Conservation (phyloP, 2,113 vertebrate species). For the Patagioenas fasciata region DNA sequence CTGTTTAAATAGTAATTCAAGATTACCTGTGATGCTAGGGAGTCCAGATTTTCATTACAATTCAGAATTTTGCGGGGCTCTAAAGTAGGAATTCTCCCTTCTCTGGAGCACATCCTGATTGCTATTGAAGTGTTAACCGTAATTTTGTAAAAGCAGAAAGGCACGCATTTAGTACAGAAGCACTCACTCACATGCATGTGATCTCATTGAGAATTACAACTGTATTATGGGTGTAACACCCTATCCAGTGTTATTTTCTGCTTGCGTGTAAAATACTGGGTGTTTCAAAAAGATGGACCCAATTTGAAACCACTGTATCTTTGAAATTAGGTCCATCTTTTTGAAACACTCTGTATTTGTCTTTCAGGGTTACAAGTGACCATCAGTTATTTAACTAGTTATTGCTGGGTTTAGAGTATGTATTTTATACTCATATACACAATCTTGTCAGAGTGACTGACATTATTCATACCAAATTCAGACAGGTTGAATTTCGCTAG, state of each 20-base stretch:
- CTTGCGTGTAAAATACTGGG: background rate
- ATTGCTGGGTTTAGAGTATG: background rate
- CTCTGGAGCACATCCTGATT: background rate
- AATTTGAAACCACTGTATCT: too few relatives aligned
- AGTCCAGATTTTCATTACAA: conserved; percentile 10
- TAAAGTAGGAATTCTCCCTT: background rate
- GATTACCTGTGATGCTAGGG: background rate
- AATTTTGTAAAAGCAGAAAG: background rate
- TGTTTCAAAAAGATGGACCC: too few relatives aligned
- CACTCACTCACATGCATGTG: background rate
- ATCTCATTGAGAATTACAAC: background rate
- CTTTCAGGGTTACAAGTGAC: background rate
- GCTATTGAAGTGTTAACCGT: background rate
- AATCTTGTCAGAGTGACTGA: background rate
- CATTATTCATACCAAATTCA: background rate
- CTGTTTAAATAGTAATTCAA: background rate
- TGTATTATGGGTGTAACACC: background rate
- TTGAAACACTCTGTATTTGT: background rate
- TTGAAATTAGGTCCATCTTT: too few relatives aligned
- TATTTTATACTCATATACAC: background rate
- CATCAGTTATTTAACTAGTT: background rate
- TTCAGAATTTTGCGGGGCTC: background rate
- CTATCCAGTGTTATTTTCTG: background rate
- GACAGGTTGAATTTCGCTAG: background rate
- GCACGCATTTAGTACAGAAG: background rate